These are phyloP conservation scores for Tricholauxania praeusta DNA, from an alignment of 2,888 invertebrate genomes.

Conservation along the genomic window DNA sequence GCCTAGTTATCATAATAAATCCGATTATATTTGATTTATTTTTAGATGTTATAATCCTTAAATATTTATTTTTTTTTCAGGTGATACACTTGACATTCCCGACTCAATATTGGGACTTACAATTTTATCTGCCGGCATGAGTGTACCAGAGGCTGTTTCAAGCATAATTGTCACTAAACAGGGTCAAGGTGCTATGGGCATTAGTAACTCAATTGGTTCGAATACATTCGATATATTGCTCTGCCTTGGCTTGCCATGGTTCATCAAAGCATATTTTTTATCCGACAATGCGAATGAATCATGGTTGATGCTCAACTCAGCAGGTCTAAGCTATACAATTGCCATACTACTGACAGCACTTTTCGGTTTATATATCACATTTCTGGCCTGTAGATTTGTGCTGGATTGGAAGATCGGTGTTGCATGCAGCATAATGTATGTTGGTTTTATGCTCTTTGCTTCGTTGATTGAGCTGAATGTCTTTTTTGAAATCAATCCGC, in stretches of 20 bases:
- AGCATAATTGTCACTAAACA: slow-evolving; percentile 91
- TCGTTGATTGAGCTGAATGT: slow-evolving; percentile 89
- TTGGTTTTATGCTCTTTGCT: slow-evolving; percentile 82
- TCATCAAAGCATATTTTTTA: slow-evolving; percentile 82
- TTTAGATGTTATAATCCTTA: no score
- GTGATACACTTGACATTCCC: slow-evolving; percentile 87
- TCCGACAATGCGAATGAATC: slow-evolving; percentile 79
- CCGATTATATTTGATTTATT: no score
- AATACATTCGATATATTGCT: slow-evolving; percentile 89
- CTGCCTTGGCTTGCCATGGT: slow-evolving; percentile 87
- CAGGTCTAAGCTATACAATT: slow-evolving; percentile 86
- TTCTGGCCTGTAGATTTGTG: slow-evolving; percentile 84
- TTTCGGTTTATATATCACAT: slow-evolving; percentile 80
- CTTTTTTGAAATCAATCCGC: slow-evolving; percentile 88
- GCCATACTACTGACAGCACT: slow-evolving; percentile 86
- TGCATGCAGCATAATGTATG: slow-evolving; percentile 84
- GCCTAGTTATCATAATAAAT: no score
- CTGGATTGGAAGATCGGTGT: slow-evolving; percentile 85
- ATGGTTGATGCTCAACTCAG: slow-evolving; percentile 85
- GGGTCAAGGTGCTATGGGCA: slow-evolving; percentile 93
- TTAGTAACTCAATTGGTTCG: slow-evolving; percentile 89
- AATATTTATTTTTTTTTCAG: slow-evolving; percentile 65
- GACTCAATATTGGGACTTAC: slow-evolving; percentile 95
- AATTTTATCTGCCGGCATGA: slow-evolving; percentile 90
- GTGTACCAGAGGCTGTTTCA: slow-evolving; percentile 92